Evolutionary conservation across 2,888 invertebrate species (phyloP).

Genomic region (Caradrina kadenii): DNA sequence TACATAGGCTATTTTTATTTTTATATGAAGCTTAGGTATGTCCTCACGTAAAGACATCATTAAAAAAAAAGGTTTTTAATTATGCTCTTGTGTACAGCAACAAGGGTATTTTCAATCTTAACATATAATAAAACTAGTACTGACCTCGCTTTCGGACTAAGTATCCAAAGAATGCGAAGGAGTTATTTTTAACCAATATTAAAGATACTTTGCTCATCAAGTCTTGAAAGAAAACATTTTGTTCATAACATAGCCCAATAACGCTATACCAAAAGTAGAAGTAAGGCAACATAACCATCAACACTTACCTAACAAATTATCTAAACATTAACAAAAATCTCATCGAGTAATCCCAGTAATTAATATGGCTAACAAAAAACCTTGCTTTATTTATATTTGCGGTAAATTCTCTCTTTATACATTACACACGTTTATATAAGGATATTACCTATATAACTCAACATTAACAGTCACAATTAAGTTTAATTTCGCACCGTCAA

Average conservation of each 20-base stretch:
- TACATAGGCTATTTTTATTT: not conserved
- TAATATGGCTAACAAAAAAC: slow-evolving; percentile 26
- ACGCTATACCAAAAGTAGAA: not conserved
- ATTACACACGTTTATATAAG: slow-evolving; percentile 39
- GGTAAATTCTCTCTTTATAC: slow-evolving; percentile 15
- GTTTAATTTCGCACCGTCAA: slow-evolving; percentile 76
- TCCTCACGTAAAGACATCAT: too few relatives aligned
- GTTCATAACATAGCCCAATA: not conserved
- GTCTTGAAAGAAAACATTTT: slow-evolving; percentile 1
- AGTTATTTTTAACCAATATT: not conserved
- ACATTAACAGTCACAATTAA: slow-evolving; percentile 79
- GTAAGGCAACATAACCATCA: not conserved
- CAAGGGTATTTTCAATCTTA: not conserved
- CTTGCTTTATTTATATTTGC: slow-evolving; percentile 9
- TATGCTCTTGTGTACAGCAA: too few relatives aligned
- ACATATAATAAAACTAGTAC: not conserved
- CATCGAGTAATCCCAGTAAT: slow-evolving; percentile 28
- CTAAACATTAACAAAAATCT: slow-evolving; percentile 18
- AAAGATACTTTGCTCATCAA: not conserved
- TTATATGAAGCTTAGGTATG: not conserved
- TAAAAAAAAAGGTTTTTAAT: too few relatives aligned
- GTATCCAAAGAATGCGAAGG: not conserved
- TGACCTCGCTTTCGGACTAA: not conserved
- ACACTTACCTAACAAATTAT: slow-evolving; percentile 2
- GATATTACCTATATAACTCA: slow-evolving; percentile 71